Evolutionary conservation across 2,113 vertebrate genomes (phyloP).

Genomic region (Brachionichthys hirsutus): DNA sequence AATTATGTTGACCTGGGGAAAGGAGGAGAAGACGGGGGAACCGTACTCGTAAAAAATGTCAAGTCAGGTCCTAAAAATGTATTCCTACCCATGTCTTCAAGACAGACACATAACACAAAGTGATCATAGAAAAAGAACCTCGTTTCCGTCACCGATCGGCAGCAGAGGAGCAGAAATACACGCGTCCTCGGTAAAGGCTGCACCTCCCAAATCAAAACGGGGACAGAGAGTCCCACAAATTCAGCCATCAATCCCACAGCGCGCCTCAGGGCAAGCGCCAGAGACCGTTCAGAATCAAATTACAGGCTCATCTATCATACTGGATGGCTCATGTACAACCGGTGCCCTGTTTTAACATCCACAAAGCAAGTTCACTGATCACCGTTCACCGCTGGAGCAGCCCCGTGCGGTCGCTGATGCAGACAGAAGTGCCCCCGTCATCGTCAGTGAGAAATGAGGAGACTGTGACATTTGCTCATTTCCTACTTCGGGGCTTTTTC

Average conservation of each 20-base stretch:
- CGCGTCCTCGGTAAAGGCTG: slow-evolving; percentile 41
- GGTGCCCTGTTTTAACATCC: slow-evolving; percentile 4
- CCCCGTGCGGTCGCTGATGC: neutral
- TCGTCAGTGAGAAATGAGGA: slow-evolving; percentile 1
- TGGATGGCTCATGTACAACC: slow-evolving; percentile 51
- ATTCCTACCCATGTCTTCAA: neutral
- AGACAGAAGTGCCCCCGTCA: neutral
- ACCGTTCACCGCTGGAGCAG: neutral
- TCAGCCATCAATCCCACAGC: slow-evolving; percentile 34
- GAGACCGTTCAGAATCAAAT: slow-evolving; percentile 42
- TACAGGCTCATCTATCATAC: slow-evolving; percentile 51
- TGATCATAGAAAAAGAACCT: slow-evolving; percentile 56
- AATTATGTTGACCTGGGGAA: slow-evolving; percentile 91
- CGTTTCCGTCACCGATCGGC: slow-evolving; percentile 40
- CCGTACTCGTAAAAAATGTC: neutral
- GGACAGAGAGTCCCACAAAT: slow-evolving; percentile 40
- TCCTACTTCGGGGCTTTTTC: slow-evolving; percentile 50
- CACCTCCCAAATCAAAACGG: slow-evolving; percentile 25
- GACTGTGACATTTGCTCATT: slow-evolving; percentile 18
- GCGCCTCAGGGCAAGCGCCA: slow-evolving; percentile 31
- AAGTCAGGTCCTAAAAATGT: neutral
- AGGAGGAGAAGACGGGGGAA: neutral
- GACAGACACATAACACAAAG: slow-evolving; percentile 46
- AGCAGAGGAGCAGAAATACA: slow-evolving; percentile 58
- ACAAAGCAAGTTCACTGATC: slow-evolving; percentile 21